A percentile compares a stretch with the other conserved stretches of the same genome.
Conservation (phyloP, 2,113 vertebrate genomes). For the Myotis brandtii region DNA sequence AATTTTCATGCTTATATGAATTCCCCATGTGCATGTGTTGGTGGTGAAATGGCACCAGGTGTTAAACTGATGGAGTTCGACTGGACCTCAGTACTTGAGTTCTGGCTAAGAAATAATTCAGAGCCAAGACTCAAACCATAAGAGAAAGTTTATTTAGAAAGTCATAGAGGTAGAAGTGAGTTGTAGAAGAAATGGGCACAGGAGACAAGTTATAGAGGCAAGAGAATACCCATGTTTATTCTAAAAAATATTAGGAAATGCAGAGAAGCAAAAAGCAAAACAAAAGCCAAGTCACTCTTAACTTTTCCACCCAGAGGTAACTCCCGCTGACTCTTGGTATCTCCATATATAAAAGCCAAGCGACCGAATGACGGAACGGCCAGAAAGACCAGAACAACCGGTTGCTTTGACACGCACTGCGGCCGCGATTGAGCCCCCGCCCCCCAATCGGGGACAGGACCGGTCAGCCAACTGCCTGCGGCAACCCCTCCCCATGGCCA, state of each 20-base stretch:
- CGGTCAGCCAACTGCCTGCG: too few species aligned
- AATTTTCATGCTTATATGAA: background rate
- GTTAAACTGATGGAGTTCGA: background rate
- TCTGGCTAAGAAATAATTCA: background rate
- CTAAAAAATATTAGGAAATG: background rate
- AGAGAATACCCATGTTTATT: background rate
- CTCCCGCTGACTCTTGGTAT: background rate
- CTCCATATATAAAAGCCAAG: too few species aligned
- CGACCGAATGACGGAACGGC: too few species aligned
- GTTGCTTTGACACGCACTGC: too few species aligned
- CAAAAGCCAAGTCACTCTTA: background rate
- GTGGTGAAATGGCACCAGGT: background rate
- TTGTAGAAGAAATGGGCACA: background rate
- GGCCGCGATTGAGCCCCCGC: fast-evolving
- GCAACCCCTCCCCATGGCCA: too few species aligned
- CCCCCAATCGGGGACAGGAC: too few species aligned
- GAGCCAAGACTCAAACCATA: background rate
- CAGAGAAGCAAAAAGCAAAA: background rate
- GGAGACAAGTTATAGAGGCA: background rate
- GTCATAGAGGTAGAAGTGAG: background rate
- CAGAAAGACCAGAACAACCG: too few species aligned
- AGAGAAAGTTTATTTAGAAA: background rate
- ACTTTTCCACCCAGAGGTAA: slow-evolving; percentile 37
- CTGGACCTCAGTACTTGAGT: background rate
- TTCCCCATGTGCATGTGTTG: background rate